These are phyloP conservation scores for Aeoliscus strigatus DNA, from an alignment of 2,797 vertebrate species.

Conservation along the genomic window DNA sequence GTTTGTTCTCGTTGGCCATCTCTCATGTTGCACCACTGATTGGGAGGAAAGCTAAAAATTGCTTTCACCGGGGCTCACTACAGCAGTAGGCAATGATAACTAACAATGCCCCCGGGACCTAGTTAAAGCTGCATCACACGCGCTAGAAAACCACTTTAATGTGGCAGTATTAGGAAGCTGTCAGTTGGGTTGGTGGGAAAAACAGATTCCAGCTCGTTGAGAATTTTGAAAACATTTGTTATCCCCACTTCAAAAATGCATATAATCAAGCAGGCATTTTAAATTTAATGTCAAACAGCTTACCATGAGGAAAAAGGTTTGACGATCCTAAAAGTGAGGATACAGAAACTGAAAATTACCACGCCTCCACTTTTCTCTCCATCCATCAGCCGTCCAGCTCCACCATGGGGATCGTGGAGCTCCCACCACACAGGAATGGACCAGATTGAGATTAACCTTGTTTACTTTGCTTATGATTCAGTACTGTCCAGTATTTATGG, in stretches of 20 bases:
- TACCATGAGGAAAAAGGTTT: slow-evolving; percentile 47
- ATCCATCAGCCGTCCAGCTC: slow-evolving; percentile 37
- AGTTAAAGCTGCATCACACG: slow-evolving; percentile 88
- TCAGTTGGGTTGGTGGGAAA: slow-evolving; percentile 79
- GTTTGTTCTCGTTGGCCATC: slow-evolving; percentile 78
- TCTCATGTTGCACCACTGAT: slow-evolving; percentile 80
- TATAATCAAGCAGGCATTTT: slow-evolving; percentile 66
- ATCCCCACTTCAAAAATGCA: slow-evolving; percentile 69
- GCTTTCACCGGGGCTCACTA: slow-evolving; percentile 78
- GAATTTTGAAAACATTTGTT: slow-evolving; percentile 83
- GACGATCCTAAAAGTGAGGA: slow-evolving; percentile 49
- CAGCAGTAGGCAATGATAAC: slow-evolving; percentile 90
- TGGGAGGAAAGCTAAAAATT: slow-evolving; percentile 83
- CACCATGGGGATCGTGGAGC: slow-evolving; percentile 27
- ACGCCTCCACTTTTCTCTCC: slow-evolving; percentile 17
- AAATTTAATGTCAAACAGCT: slow-evolving; percentile 72
- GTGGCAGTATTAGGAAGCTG: slow-evolving; percentile 88
- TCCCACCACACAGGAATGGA: slow-evolving; percentile 39
- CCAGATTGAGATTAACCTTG: slow-evolving; percentile 29
- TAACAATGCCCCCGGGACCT: slow-evolving; percentile 93
- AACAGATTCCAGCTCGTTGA: slow-evolving; percentile 69
- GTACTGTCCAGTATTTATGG: slow-evolving; percentile 20
- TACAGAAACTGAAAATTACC: slow-evolving; percentile 33
- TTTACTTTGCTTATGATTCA: slow-evolving; percentile 35
- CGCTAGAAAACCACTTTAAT: slow-evolving; percentile 87